Base-by-base conservation (phyloP, 1,140 invertebrate genomes). In the Drosophila malerkotliana region DNA sequence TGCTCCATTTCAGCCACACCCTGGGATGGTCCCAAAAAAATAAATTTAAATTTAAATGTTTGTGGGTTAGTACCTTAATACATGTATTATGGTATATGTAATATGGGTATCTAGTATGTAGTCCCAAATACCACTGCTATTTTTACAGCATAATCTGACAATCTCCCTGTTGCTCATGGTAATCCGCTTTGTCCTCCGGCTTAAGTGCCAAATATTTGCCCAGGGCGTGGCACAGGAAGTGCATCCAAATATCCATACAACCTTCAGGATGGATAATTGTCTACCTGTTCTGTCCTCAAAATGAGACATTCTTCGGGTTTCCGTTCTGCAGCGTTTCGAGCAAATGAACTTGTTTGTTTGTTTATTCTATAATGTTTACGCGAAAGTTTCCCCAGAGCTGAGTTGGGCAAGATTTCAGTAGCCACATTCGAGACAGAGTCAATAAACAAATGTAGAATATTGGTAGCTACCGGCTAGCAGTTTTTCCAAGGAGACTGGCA, bases 141-240 rank as follows among this genome's bases (percentile, higher is more conserved):
- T 79, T 83, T 69, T 72, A 82, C 78, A 67, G 56, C 74, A 75
- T 83, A 88, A 87, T 87, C 82, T 88, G 62, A 54, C 56, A 85
- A 59, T 44, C 68, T 39, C 66, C 28, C 41, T 6, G 41, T 32
- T 24, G 37, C 37, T 45, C 34, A 53, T 45, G 21, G 14, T 87
- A 87, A 87, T 75, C 82, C 83, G 66, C 83, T 75, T 85, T 73
- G 48, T 66, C 48, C 57, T 73, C 30, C 77, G 67, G 82, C 74
- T 87, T 85, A 78, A 87, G 59, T 59, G 57, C 28, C 62, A 73
- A 81, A 77, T 81, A 68, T 49, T 82, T 82, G 57, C 28, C 57
- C 67, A 79, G 82, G 67, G 82, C 82, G 82, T 87, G 79, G 79
- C 83, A 88, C 82, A 81, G 82, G 82, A 87, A 88, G 79, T 84